These are phyloP conservation scores for Tachysurus vachellii DNA, from an alignment of 2,113 vertebrate genomes.

Conservation along the genomic window DNA sequence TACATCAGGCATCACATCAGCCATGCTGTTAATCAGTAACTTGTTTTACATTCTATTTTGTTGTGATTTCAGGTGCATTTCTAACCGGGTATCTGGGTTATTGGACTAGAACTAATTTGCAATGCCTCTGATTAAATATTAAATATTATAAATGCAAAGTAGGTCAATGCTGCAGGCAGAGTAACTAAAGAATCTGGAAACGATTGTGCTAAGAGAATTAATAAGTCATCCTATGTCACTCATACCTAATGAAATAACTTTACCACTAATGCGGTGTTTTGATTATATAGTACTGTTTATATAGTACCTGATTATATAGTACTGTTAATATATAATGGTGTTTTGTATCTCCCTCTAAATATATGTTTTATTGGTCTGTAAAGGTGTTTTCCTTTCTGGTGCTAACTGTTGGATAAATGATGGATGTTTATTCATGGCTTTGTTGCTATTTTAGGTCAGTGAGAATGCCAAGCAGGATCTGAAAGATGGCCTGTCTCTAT, in stretches of 20 bases:
- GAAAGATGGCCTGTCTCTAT: constrained; percentile 91
- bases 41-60: background rate
- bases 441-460: constrained; percentile 78
- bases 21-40: background rate
- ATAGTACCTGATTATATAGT: background rate
- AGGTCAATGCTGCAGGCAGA: constrained; percentile 2
- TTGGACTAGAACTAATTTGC: background rate
- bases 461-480: constrained; percentile 92
- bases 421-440: constrained; percentile 9
- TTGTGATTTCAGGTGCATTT: background rate
- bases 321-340: background rate
- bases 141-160: constrained; percentile 4
- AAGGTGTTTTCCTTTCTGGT: background rate
- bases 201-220: constrained; percentile 3
- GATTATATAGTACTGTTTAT: background rate
- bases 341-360: background rate
- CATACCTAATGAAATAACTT: background rate
- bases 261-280: constrained; percentile 50
- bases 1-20: constrained; percentile 5
- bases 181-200: background rate
- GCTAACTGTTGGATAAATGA: background rate
- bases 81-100: background rate
- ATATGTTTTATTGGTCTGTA: background rate
- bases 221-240: background rate
- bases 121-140: constrained; percentile 3